Evolutionary conservation across 2,113 vertebrate genomes (phyloP), one percentile per base, ranked within the genome.

Genomic region (Notarius quadriscutis): DNA sequence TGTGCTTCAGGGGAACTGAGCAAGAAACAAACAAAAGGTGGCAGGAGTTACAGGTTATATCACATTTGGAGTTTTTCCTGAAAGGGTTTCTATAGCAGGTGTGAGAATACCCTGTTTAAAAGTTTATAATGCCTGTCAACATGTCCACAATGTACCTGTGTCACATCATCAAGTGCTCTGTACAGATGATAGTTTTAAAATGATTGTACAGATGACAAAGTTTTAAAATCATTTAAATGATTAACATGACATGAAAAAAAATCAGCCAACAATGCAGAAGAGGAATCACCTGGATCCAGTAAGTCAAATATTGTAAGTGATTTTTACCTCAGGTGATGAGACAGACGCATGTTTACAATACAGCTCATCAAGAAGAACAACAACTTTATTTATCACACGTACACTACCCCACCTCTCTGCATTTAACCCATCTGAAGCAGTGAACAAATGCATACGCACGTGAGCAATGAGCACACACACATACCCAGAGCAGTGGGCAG

Each of bases 1-100:
- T 92, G 74, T 93, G 93, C 93, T 95, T 94, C 62, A 97, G 94
- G 51, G 96, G 95, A 90, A 97, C 96, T 97, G 89, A 87, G 6
- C 1, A 4, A 5, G 72, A 84, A 86, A 78, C 72, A 75, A 25
- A 50, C 18, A 75, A 41, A 53, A 77, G 25, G 2, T 77, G 20
- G 0, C 9, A 51, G 48, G 1, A 15, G 50, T n/a, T n/a, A 77
- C 22, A n/a, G 22, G 7, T 53, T 27, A n/a, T 14, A 78, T n/a
- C 51, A n/a, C 25, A 53, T 14, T 25, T 25, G 34, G 17, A 74
- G 18, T 51, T 77, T 77, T 50, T 50, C 18, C 41, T 53, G 50
- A 15, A 51, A 78, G 10, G 20, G 4, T 27, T 69, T 30, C 18
- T 9, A 75, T 71, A 48, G 41, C 72, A 50, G 9, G 41, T 50